A percentile compares a stretch with the other conserved stretches of the same genome.
These are phyloP conservation scores for Hesperia comma DNA, from an alignment of 2,888 invertebrate species.

Conservation along the genomic window DNA sequence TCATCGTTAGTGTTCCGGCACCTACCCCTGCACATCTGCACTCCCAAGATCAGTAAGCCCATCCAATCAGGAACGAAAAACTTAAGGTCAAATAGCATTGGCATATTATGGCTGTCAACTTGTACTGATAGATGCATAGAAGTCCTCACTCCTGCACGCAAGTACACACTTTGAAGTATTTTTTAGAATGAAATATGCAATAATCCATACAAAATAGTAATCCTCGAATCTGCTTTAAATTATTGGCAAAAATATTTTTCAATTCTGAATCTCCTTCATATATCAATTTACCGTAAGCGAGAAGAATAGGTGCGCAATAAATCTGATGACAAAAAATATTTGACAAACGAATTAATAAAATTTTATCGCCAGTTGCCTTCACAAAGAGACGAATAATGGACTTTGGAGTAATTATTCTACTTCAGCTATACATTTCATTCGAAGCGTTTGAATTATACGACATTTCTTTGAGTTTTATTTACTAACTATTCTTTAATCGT, in stretches of 20 bases:
- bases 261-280: not conserved
- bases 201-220: too few species aligned
- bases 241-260: not conserved
- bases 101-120: too few species aligned
- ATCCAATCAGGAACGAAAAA: too few species aligned
- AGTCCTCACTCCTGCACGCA: too few species aligned
- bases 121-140: too few species aligned
- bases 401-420: not conserved
- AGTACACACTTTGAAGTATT: too few species aligned
- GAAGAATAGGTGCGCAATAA: not conserved
- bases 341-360: not conserved
- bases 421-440: not conserved
- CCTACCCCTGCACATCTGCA: too few species aligned
- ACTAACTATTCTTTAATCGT: not conserved
- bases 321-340: not conserved
- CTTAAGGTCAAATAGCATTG: too few species aligned
- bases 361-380: slow-evolving; percentile 3
- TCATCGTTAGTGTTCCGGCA: too few species aligned
- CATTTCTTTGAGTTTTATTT: not conserved
- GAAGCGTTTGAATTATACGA: not conserved
- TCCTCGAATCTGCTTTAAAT: too few species aligned
- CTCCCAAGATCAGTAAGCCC: too few species aligned
- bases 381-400: not conserved
- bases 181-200: too few species aligned
- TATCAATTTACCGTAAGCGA: not conserved